Evolutionary conservation across 2,888 invertebrate species (phyloP).

Genomic region (Prosapia bicincta): DNA sequence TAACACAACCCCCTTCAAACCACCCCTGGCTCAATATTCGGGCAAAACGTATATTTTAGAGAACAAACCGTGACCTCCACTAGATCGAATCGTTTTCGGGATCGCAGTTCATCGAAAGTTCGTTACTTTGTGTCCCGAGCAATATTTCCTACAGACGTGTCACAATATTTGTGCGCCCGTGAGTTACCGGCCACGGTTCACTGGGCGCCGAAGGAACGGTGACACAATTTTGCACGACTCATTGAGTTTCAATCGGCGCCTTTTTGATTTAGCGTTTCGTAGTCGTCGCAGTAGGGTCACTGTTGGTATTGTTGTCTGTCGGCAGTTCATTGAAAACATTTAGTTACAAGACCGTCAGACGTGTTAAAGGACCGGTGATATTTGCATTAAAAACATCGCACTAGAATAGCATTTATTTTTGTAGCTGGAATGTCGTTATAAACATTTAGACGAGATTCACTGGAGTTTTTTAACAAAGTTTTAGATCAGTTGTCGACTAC

Average conservation of each 20-base stretch:
- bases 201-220: constrained; percentile 4
- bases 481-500: no score
- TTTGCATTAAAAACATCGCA: no score
- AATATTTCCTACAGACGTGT: not conserved
- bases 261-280: constrained; percentile 21
- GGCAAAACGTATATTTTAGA: not conserved
- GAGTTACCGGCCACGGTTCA: constrained; percentile 19
- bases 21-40: not conserved
- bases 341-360: no score
- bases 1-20: not conserved
- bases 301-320: not conserved
- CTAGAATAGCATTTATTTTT: no score
- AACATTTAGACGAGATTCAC: no score
- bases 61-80: not conserved
- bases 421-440: no score
- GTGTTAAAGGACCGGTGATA: no score
- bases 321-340: no score
- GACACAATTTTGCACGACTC: constrained; percentile 21
- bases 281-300: not conserved
- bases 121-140: not conserved
- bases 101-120: not conserved
- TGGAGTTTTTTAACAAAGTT: no score
- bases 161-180: constrained; percentile 15
- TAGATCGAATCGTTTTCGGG: not conserved
- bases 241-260: constrained; percentile 22